Evolutionary conservation across 1,140 invertebrate genomes (phyloP), one percentile per base, ranked within the genome.

Genomic region (Psilanteris sp.): DNA sequence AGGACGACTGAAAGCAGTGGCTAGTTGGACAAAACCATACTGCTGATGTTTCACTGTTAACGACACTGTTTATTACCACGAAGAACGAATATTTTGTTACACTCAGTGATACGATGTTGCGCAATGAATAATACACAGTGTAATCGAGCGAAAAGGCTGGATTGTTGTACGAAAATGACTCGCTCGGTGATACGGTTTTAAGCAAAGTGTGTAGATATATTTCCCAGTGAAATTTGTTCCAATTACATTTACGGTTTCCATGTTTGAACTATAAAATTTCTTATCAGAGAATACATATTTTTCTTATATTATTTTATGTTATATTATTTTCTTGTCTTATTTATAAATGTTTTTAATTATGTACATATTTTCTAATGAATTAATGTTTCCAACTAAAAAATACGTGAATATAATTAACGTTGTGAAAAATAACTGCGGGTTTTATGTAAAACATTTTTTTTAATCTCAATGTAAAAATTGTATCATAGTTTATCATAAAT

Each of bases 81-180:
- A 79, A 81, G 71, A 82, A 82, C 77, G 79, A 83, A 87, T 85
- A 87, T 87, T 87, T 86, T 83, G 84, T 83, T 85, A 78, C 78
- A 77, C 48, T 81, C 55, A 34, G 46, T 52, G 55, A 59, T 39
- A 59, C 57, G 57, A 73, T 59, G 61, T 43, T 54, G 31, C 52
- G 32, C 36, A 54, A 75, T 75, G 64, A 68, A 75, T 68, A 75
- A 75, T 75, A 64, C 41, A 75, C 55, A 55, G 68, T 44, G 57
- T 62, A 68, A 75, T 75, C 62, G 55, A 67, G 71, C 71, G 70
- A 44, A 20, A 50, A 59, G 43, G 50, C 46, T 61, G 61, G 55
- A 57, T 41, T 24, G 39, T 72, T 36, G 15, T 16, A 20, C 39
- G 48, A 64, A 62, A 62, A 31, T 9, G 24, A 7, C n/a, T 62